A percentile compares a stretch with the other conserved stretches of the same genome.
Conservation (phyloP, 1,140 invertebrate species). For the Steinernema feltiae region DNA sequence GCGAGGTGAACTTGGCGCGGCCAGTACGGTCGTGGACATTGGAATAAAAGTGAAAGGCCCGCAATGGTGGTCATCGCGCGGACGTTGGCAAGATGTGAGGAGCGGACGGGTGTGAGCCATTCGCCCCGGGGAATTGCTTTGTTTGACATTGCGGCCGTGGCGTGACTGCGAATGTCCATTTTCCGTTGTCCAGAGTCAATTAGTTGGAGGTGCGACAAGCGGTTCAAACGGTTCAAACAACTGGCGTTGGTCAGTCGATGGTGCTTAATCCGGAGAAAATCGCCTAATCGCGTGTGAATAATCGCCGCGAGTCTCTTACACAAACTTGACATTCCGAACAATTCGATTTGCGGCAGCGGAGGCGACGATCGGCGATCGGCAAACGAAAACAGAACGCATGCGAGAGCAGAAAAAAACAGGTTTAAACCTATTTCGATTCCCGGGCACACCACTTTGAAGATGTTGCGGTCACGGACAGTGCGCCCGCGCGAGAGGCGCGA, state of each 20-base stretch:
- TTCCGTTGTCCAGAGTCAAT: not conserved
- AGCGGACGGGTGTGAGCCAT: not conserved
- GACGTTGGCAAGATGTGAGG: not conserved
- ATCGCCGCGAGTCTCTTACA: constrained; percentile 2
- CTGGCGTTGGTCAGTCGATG: too few relatives aligned
- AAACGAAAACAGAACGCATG: not conserved
- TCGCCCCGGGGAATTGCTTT: constrained; percentile 10
- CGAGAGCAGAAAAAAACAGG: constrained; percentile 10
- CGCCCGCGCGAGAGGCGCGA: not conserved
- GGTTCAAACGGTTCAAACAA: too few relatives aligned
- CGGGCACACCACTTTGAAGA: not conserved
- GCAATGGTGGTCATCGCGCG: not conserved
- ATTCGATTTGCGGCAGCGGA: not conserved
- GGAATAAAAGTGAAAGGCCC: not conserved
- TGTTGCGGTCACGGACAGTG: not conserved
- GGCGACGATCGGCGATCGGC: not conserved
- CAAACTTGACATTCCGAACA: not conserved
- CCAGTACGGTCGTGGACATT: not conserved
- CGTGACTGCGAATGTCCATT: not conserved
- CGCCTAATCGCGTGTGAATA: not conserved
- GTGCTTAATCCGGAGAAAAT: not conserved
- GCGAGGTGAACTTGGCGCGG: not conserved
- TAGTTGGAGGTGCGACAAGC: not conserved
- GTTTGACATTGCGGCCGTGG: too few relatives aligned
- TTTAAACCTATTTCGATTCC: not conserved